Conservation (phyloP, 2,797 vertebrate species). For the Falco concolor region DNA sequence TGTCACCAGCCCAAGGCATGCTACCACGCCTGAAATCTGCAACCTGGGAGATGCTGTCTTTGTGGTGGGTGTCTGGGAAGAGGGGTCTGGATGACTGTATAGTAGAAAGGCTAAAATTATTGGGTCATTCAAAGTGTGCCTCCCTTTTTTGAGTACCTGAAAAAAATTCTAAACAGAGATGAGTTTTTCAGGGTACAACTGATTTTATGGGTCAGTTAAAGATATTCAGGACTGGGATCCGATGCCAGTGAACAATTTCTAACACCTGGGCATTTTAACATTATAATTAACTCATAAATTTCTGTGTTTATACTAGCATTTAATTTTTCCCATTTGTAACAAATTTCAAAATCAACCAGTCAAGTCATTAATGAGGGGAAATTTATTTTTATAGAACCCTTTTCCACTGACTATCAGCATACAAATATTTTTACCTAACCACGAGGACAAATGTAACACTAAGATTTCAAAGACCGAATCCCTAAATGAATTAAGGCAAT, state of each 20-base stretch:
- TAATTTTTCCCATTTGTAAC: neutral
- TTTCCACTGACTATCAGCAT: constrained; percentile 41
- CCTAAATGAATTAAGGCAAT: constrained; percentile 32
- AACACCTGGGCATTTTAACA: neutral
- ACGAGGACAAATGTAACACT: neutral
- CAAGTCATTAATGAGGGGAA: constrained; percentile 2
- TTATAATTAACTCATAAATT: constrained; percentile 22
- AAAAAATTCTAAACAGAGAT: neutral
- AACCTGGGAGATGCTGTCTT: neutral
- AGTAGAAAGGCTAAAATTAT: neutral
- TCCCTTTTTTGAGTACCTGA: neutral
- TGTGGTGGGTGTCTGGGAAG: neutral
- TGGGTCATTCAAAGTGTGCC: neutral
- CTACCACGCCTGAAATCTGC: neutral
- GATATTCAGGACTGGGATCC: neutral
- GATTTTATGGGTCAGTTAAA: neutral
- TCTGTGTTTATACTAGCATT: neutral
- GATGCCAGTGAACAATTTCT: neutral
- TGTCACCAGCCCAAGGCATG: neutral
- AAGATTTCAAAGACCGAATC: neutral
- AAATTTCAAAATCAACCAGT: neutral
- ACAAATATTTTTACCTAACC: constrained; percentile 7
- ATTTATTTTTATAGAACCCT: constrained; percentile 11
- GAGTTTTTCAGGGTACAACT: neutral
- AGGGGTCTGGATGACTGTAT: neutral